Conservation (phyloP, 2,113 vertebrate genomes). For the Antechinus flavipes region DNA sequence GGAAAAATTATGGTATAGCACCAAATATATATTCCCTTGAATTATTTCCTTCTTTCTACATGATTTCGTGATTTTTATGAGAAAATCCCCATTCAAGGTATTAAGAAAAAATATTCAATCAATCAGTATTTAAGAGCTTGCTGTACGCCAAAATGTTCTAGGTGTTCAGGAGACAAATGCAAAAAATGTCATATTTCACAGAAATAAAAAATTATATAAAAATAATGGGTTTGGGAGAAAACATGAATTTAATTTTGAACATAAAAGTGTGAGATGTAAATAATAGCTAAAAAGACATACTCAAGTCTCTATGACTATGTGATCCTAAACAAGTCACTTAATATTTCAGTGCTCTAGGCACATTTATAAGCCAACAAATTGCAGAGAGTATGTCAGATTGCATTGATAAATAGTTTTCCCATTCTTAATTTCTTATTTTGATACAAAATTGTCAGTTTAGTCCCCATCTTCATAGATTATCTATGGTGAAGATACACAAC, state of each 20-base stretch:
- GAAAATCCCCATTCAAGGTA: not conserved
- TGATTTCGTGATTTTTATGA: not conserved
- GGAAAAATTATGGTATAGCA: not conserved
- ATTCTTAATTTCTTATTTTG: not conserved
- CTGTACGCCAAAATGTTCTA: not conserved
- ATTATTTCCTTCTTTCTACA: not conserved
- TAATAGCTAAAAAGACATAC: not conserved
- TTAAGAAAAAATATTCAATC: not conserved
- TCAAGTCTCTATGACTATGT: not conserved
- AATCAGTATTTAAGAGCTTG: not conserved
- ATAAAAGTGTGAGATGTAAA: not conserved
- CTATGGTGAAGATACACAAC: not conserved
- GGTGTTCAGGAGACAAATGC: not conserved
- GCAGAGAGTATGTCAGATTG: not conserved
- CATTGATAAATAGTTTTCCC: not conserved
- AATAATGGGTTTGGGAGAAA: not conserved
- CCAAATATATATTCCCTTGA: not conserved
- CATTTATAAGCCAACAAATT: not conserved
- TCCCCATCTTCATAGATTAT: not conserved
- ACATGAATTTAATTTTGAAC: not conserved
- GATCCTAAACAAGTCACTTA: not conserved
- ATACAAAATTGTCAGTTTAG: not conserved
- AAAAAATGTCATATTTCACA: not conserved
- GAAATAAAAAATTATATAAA: not conserved
- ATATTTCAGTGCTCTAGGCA: not conserved